These are phyloP conservation scores for Ochropleura leucogaster DNA, from an alignment of 2,888 invertebrate species.

Conservation along the genomic window DNA sequence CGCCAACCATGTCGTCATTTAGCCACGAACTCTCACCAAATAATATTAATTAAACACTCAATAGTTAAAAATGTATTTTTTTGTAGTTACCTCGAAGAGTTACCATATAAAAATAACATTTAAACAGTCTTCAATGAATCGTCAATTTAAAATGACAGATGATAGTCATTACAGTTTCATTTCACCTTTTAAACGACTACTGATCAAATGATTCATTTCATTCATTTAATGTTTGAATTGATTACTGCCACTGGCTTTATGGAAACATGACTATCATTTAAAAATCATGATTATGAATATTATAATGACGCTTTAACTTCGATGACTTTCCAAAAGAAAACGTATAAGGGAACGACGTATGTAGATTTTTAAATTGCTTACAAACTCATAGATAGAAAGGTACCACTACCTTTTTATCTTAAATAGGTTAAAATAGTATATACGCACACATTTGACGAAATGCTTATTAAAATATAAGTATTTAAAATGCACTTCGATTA, in stretches of 20 bases:
- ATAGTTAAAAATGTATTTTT: background rate
- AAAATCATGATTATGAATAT: constrained; percentile 47
- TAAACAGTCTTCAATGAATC: background rate
- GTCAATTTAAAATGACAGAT: constrained; percentile 34
- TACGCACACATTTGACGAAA: background rate
- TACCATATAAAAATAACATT: background rate
- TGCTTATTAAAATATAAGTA: background rate
- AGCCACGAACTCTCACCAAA: background rate
- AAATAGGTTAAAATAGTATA: background rate
- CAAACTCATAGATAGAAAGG: background rate
- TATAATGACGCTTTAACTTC: constrained; percentile 35
- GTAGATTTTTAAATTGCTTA: constrained; percentile 22
- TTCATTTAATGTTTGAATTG: constrained; percentile 40
- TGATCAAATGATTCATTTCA: constrained; percentile 24
- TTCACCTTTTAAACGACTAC: constrained; percentile 22
- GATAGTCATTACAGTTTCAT: constrained; percentile 3
- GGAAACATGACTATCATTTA: constrained; percentile 26
- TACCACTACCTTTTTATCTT: constrained; percentile 2
- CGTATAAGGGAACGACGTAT: background rate
- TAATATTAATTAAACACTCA: background rate
- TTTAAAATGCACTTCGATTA: background rate
- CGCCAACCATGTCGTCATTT: too few species aligned
- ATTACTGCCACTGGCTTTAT: constrained; percentile 30
- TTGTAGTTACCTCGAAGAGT: background rate
- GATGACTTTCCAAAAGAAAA: constrained; percentile 45